Conservation (phyloP, 2,113 vertebrate species). For the Terrapene triunguis region DNA sequence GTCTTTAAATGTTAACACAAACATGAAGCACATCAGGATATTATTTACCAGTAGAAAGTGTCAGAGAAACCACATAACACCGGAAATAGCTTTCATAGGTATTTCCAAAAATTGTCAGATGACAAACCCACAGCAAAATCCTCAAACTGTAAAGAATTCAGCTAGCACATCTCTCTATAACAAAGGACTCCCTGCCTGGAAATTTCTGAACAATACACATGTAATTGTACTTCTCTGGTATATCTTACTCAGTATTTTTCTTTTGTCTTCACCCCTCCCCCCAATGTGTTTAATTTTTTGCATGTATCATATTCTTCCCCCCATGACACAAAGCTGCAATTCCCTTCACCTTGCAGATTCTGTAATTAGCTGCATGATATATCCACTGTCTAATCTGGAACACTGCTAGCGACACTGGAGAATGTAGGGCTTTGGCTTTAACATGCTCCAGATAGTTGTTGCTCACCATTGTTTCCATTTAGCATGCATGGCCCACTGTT, state of each 20-base stretch:
- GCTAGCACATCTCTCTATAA: neutral
- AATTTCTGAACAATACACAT: neutral
- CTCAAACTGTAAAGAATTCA: neutral
- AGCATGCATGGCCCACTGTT: neutral
- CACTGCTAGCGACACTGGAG: neutral
- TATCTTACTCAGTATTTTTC: neutral
- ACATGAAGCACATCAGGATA: neutral
- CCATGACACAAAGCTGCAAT: neutral
- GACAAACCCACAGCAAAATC: neutral
- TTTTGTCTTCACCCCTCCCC: neutral
- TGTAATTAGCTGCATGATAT: neutral
- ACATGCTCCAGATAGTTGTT: neutral
- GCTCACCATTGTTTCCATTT: neutral
- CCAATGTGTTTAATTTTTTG: neutral
- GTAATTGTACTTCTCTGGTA: rapidly evolving
- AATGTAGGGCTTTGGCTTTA: neutral
- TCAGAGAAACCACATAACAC: neutral
- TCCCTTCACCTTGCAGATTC: neutral
- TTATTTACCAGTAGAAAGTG: neutral
- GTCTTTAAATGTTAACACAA: neutral
- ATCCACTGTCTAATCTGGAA: neutral
- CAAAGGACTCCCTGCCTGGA: neutral
- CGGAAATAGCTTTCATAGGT: neutral
- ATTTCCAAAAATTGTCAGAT: neutral
- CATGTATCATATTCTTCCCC: neutral